Evolutionary conservation across 2,113 vertebrate species (phyloP).

Genomic region (Athene cunicularia): DNA sequence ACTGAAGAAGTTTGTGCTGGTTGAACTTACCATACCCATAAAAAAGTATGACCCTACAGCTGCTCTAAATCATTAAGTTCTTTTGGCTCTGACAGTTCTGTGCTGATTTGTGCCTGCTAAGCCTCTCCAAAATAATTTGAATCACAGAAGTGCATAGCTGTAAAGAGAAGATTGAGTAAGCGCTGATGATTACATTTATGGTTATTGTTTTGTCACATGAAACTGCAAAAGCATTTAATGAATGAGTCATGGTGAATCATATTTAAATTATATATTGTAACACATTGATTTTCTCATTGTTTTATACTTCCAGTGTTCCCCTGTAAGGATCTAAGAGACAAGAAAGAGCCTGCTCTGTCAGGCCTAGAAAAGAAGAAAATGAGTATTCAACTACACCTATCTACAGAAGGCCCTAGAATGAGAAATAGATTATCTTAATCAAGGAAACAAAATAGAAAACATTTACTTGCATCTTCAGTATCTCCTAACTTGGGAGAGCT

Average conservation of each 20-base stretch:
- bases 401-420: not conserved
- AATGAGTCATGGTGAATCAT: constrained; percentile 51
- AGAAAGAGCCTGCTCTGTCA: not conserved
- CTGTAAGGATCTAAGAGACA: not conserved
- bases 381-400: not conserved
- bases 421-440: not conserved
- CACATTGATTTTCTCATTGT: constrained; percentile 46
- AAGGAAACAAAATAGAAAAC: not conserved
- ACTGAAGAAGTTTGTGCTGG: not conserved
- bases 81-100: not conserved
- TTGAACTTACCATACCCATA: not conserved
- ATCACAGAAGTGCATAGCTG: not conserved
- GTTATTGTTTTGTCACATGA: constrained; percentile 34
- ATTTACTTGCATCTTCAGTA: not conserved
- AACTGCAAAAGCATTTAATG: constrained; percentile 23
- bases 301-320: not conserved
- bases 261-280: constrained; percentile 24
- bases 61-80: not conserved
- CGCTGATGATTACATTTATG: not conserved
- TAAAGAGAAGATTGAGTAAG: not conserved
- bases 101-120: not conserved
- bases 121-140: not conserved
- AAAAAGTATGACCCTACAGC: not conserved
- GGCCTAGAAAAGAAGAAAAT: not conserved
- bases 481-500: not conserved